Conservation (phyloP, 2,113 vertebrate genomes). For the Cairina moschata region DNA sequence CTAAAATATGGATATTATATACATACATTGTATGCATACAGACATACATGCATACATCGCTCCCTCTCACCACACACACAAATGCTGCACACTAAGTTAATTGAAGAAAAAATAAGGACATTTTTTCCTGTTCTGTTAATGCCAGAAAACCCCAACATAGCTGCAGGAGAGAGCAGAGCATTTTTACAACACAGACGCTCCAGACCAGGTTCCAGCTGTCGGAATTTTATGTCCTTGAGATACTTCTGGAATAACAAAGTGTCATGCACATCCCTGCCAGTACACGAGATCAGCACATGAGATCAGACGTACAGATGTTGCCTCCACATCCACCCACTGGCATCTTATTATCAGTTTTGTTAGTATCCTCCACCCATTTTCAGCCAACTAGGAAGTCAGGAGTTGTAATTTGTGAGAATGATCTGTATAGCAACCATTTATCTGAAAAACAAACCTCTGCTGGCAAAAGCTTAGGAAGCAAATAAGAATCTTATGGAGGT, state of each 20-base stretch:
- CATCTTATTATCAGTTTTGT: slow-evolving; percentile 65
- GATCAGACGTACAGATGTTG: slow-evolving; percentile 71
- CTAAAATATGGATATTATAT: background rate
- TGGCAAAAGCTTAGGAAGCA: slow-evolving; percentile 1
- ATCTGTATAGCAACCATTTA: slow-evolving; percentile 69
- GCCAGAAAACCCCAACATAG: slow-evolving; percentile 30
- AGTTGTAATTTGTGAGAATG: slow-evolving; percentile 61
- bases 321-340: slow-evolving; percentile 68
- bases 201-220: slow-evolving; percentile 70
- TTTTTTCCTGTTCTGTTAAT: background rate
- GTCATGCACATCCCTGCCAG: slow-evolving; percentile 65
- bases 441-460: slow-evolving; percentile 65
- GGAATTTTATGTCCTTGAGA: slow-evolving; percentile 68
- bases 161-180: slow-evolving; percentile 7
- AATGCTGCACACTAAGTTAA: background rate
- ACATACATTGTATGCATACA: background rate
- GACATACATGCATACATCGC: background rate
- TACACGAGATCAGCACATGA: slow-evolving; percentile 72
- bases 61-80: background rate
- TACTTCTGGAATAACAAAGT: slow-evolving; percentile 70
- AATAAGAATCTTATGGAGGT: background rate
- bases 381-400: slow-evolving; percentile 53
- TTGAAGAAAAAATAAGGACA: background rate
- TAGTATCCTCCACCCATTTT: slow-evolving; percentile 58
- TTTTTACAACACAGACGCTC: slow-evolving; percentile 31